These are phyloP conservation scores for Climacteris rufus DNA, from an alignment of 2,113 vertebrate genomes.

Conservation along the genomic window DNA sequence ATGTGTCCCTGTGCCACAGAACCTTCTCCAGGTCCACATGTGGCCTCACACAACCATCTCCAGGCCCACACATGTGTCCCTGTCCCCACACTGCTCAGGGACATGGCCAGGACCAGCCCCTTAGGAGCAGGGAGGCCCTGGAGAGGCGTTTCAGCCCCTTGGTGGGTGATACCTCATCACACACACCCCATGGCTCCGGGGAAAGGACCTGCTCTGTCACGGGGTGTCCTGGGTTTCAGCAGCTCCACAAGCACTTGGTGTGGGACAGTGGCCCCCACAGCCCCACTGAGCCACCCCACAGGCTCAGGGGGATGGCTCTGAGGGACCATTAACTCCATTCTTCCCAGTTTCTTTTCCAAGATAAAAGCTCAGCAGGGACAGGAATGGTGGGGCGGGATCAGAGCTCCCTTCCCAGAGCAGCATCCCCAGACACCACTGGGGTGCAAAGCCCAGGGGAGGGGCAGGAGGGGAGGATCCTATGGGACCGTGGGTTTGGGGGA, in stretches of 20 bases:
- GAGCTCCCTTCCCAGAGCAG: neutral
- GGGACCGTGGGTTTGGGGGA: neutral
- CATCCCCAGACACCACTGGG: neutral
- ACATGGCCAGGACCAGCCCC: neutral
- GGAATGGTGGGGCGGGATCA: fast-evolving
- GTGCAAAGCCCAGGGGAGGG: neutral
- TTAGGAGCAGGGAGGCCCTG: neutral
- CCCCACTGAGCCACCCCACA: neutral
- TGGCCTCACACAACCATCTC: neutral
- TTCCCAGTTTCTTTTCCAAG: neutral
- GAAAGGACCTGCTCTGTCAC: neutral
- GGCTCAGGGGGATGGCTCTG: no score
- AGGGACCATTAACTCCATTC: fast-evolving
- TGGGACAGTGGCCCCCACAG: neutral
- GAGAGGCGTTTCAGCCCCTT: neutral
- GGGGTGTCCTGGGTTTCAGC: neutral
- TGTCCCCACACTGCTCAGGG: neutral
- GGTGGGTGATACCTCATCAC: neutral
- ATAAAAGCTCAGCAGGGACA: neutral
- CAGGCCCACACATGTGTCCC: neutral
- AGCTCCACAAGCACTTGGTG: neutral
- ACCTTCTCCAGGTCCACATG: no score
- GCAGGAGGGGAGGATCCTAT: neutral
- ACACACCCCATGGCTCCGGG: neutral
- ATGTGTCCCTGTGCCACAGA: no score